Conservation (phyloP, 2,797 vertebrate species). For the Schizopygopsis malacanthus region DNA sequence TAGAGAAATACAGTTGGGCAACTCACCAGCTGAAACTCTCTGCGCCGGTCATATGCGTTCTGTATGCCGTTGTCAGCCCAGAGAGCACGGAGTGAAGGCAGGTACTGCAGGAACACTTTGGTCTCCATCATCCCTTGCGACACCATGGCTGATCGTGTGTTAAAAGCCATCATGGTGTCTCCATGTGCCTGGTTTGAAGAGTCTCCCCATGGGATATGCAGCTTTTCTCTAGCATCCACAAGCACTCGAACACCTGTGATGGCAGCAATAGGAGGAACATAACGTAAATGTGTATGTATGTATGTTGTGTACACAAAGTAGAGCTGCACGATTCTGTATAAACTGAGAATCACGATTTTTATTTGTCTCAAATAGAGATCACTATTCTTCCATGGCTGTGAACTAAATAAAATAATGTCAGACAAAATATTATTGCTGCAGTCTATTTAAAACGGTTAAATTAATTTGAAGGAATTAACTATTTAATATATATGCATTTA, state of each 20-base stretch:
- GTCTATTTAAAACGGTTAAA: too few species aligned
- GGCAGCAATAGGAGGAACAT: background rate
- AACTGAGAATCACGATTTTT: background rate
- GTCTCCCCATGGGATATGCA: conserved; percentile 94
- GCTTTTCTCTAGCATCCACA: conserved; percentile 94
- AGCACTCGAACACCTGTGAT: conserved; percentile 90
- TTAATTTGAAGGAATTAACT: too few species aligned
- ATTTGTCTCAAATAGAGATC: background rate
- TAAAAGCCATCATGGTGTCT: conserved; percentile 91
- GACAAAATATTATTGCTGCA: too few species aligned
- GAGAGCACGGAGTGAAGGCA: conserved; percentile 85
- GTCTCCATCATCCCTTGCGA: conserved; percentile 90
- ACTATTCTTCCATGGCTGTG: too few species aligned
- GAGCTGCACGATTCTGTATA: background rate
- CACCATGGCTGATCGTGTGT: conserved; percentile 84
- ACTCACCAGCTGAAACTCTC: conserved; percentile 97
- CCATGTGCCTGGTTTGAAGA: conserved; percentile 86
- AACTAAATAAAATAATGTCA: too few species aligned
- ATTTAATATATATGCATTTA: too few species aligned
- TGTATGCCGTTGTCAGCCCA: conserved; percentile 93
- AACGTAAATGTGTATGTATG: background rate
- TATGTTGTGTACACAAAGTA: too few species aligned
- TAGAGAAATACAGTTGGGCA: background rate
- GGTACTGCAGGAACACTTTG: conserved; percentile 84
- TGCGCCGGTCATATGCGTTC: conserved; percentile 91